These are phyloP conservation scores for Notothenia coriiceps DNA, from an alignment of 2,113 vertebrate species.

Conservation along the genomic window DNA sequence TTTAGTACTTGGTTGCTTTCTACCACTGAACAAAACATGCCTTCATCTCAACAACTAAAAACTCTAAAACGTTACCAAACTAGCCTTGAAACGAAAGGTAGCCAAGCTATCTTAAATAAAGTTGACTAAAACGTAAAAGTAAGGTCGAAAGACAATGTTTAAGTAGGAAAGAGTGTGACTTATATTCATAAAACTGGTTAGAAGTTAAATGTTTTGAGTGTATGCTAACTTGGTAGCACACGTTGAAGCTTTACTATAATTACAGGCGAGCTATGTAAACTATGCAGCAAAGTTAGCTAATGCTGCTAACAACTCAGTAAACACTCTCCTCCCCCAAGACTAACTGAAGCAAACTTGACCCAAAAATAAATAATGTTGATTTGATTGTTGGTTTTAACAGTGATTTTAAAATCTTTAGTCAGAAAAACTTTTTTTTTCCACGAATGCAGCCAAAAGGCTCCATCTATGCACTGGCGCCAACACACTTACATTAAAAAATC, in stretches of 20 bases:
- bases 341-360: background rate
- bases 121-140: background rate
- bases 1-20: no score
- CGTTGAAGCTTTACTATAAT: background rate
- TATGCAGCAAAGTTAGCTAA: slow-evolving; percentile 46
- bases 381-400: background rate
- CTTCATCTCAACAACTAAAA: background rate
- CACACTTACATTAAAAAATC: slow-evolving; percentile 32
- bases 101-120: no score
- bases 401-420: background rate
- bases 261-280: slow-evolving; percentile 15
- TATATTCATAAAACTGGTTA: background rate
- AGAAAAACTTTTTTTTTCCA: slow-evolving; percentile 42
- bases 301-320: slow-evolving; percentile 48
- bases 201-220: background rate
- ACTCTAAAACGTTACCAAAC: background rate
- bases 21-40: no score
- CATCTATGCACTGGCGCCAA: slow-evolving; percentile 55
- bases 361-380: fast-evolving
- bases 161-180: background rate
- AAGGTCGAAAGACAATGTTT: background rate
- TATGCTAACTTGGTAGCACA: background rate
- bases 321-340: background rate
- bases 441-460: slow-evolving; percentile 45
- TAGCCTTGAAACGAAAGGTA: no score